A percentile compares a stretch with the other conserved stretches of the same genome.
Conservation (phyloP, 2,888 invertebrate genomes). For the Isoperla grammatica region DNA sequence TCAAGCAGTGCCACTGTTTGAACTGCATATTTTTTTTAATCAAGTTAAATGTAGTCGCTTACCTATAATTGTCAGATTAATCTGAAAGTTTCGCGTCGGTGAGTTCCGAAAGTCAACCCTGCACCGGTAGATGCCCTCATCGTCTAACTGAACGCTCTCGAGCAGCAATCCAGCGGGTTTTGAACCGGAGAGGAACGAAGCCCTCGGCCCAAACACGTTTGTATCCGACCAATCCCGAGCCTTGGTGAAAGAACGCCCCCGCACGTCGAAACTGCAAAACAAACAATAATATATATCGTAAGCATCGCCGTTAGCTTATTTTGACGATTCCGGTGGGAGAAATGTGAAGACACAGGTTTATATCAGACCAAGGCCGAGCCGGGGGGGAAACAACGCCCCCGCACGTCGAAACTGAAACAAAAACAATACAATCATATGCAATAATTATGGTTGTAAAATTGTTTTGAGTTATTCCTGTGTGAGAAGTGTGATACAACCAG, state of each 20-base stretch:
- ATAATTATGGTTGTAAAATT: too few relatives aligned
- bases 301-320: too few relatives aligned
- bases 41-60: too few relatives aligned
- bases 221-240: constrained; percentile 49
- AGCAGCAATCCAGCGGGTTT: constrained; percentile 47
- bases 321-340: background rate
- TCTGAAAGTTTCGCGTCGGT: constrained; percentile 51
- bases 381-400: too few relatives aligned
- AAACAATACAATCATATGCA: too few relatives aligned
- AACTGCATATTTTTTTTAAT: too few relatives aligned
- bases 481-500: too few relatives aligned
- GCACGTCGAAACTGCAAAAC: constrained; percentile 46
- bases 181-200: constrained; percentile 44
- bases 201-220: constrained; percentile 47
- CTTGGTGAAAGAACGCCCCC: constrained; percentile 47
- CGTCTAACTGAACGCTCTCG: constrained; percentile 43
- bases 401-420: too few relatives aligned
- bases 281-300: too few relatives aligned
- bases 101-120: constrained; percentile 52
- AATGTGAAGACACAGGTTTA: background rate
- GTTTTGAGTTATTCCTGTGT: too few relatives aligned
- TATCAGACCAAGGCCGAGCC: too few relatives aligned
- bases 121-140: constrained; percentile 46
- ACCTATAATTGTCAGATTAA: constrained; percentile 53
- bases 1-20: too few relatives aligned